A percentile compares a stretch with the other conserved stretches of the same genome.
phyloP scores from a whole-genome alignment of 2,888 invertebrate genomes.

The Spicauda simplicius region DNA sequence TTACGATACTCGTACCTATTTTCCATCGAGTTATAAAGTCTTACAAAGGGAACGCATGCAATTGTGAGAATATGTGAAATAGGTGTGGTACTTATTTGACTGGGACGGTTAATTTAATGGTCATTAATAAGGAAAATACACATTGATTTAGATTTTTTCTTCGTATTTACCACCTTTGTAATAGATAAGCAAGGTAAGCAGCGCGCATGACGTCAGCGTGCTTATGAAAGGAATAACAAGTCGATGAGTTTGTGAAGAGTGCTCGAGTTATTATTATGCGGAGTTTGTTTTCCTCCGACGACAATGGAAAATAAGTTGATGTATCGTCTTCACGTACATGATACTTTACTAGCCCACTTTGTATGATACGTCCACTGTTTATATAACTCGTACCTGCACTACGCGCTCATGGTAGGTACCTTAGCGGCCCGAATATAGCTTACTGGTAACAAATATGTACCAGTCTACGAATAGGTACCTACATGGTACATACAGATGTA shows the following conservation, averaged over 20 bases:
- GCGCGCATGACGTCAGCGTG: slow-evolving; percentile 12
- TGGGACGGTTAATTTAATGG: too few species aligned
- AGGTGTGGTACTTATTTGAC: too few species aligned
- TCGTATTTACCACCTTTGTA: slow-evolving; percentile 10
- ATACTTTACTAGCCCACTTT: neutral
- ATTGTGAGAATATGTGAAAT: too few species aligned
- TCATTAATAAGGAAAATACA: too few species aligned
- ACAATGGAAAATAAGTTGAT: slow-evolving; percentile 5
- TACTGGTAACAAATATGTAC: too few species aligned
- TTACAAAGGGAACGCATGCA: too few species aligned
- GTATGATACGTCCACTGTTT: neutral
- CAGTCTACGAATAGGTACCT: too few species aligned
- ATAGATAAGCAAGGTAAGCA: slow-evolving; percentile 18
- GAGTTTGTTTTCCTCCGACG: slow-evolving; percentile 9
- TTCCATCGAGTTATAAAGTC: too few species aligned
- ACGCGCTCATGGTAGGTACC: neutral
- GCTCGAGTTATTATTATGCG: slow-evolving; percentile 13
- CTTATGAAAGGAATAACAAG: slow-evolving; percentile 10
- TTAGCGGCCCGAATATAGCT: neutral
- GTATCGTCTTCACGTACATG: neutral
- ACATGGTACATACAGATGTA: too few species aligned
- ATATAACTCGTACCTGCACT: neutral
- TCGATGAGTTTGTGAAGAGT: slow-evolving; percentile 4
- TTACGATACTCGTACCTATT: too few species aligned
- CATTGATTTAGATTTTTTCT: slow-evolving; percentile 9